These are phyloP conservation scores for Sphyrna mokarran DNA, from an alignment of 2,113 vertebrate species.

Conservation along the genomic window DNA sequence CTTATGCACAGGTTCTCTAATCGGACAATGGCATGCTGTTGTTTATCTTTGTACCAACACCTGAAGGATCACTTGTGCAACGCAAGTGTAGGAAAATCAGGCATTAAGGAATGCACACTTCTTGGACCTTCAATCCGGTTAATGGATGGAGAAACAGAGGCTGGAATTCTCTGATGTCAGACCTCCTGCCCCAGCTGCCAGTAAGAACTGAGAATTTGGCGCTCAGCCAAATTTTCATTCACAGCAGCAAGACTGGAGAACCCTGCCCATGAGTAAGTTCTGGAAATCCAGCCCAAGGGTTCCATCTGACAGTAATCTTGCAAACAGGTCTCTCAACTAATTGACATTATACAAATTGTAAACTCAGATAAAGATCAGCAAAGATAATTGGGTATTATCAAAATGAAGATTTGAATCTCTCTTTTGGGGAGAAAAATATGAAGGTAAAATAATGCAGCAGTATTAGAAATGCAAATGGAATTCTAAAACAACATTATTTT, in stretches of 20 bases:
- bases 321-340: background rate
- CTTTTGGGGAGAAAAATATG: background rate
- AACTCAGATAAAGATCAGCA: background rate
- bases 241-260: too few relatives aligned
- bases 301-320: background rate
- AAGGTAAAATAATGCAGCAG: background rate
- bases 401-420: background rate
- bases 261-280: too few relatives aligned
- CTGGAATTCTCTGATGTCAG: too few relatives aligned
- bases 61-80: background rate
- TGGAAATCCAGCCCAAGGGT: too few relatives aligned
- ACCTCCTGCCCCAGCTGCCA: too few relatives aligned
- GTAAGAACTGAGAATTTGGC: too few relatives aligned
- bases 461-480: background rate
- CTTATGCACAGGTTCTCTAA: background rate
- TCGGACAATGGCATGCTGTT: background rate
- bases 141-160: background rate
- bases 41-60: background rate
- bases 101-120: background rate
- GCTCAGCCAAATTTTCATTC: too few relatives aligned
- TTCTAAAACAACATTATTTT: background rate
- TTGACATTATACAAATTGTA: background rate
- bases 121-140: background rate
- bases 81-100: background rate
- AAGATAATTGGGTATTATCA: background rate